Conservation (phyloP, 2,888 invertebrate genomes). For the Sphaerophoria rueppellii region DNA sequence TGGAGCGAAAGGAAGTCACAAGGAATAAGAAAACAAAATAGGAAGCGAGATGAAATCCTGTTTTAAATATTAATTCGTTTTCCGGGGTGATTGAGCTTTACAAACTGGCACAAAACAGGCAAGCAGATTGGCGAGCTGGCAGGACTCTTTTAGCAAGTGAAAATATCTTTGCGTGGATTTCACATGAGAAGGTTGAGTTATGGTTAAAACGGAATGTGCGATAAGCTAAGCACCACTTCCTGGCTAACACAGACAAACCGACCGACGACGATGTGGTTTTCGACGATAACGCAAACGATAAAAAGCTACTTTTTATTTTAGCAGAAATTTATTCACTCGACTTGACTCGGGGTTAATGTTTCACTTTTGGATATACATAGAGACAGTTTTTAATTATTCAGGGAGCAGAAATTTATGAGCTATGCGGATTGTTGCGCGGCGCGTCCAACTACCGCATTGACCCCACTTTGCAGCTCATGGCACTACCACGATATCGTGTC, state of each 20-base stretch:
- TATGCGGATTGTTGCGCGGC: conserved; percentile 66
- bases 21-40: conserved; percentile 46
- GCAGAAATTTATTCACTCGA: neutral
- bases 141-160: conserved; percentile 22
- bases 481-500: conserved; percentile 61
- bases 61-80: conserved; percentile 74
- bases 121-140: neutral
- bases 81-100: conserved; percentile 74
- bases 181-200: neutral
- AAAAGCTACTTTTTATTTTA: neutral
- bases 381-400: conserved; percentile 51
- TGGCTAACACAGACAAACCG: conserved; percentile 11
- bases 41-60: conserved; percentile 61
- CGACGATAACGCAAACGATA: neutral
- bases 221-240: conserved; percentile 41
- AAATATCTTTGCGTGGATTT: conserved; percentile 37
- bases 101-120: conserved; percentile 39
- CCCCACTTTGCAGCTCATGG: conserved; percentile 47
- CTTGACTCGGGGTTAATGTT: conserved; percentile 5
- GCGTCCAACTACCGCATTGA: conserved; percentile 63
- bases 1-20: conserved; percentile 18
- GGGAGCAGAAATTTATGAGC: conserved; percentile 56
- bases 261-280: neutral
- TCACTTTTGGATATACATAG: neutral
- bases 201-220: conserved; percentile 3